Evolutionary conservation across 2,113 vertebrate genomes (phyloP).

Genomic region (Pluvianellus socialis): DNA sequence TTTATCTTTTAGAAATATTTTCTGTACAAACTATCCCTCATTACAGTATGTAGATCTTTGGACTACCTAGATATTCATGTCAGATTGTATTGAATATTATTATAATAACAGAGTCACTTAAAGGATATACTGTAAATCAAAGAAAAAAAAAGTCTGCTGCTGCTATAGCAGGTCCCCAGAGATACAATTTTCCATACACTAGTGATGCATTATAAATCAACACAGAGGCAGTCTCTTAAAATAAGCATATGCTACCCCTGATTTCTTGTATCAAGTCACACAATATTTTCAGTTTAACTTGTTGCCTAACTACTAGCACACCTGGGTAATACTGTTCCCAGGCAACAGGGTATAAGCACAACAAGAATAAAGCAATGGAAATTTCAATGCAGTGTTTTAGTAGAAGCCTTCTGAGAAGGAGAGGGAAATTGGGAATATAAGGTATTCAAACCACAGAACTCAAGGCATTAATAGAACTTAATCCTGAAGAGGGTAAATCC

Average conservation of each 20-base stretch:
- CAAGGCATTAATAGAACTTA: constrained; percentile 16
- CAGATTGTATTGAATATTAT: not conserved
- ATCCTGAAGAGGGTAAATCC: not conserved
- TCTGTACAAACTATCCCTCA: not conserved
- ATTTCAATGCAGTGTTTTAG: not conserved
- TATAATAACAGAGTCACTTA: not conserved
- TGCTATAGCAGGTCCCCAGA: not conserved
- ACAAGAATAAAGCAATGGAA: constrained; percentile 67
- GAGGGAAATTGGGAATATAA: constrained; percentile 38
- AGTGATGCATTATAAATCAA: constrained; percentile 33
- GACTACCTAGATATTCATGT: not conserved
- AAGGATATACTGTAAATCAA: constrained; percentile 4
- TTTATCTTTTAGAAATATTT: not conserved
- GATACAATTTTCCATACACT: not conserved
- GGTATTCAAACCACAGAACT: constrained; percentile 39
- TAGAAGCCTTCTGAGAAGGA: constrained; percentile 30
- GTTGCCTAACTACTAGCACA: constrained; percentile 70
- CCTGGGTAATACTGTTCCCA: constrained; percentile 60
- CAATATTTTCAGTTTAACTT: constrained; percentile 55
- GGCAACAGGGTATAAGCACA: constrained; percentile 56
- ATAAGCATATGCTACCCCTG: not conserved
- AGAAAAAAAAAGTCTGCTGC: not conserved
- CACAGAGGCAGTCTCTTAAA: not conserved
- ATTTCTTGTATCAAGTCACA: constrained; percentile 45
- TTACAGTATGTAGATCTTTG: not conserved